Evolutionary conservation across 2,113 vertebrate genomes (phyloP), one percentile per base, ranked within the genome.

Genomic region (Acanthochromis polyacanthus): DNA sequence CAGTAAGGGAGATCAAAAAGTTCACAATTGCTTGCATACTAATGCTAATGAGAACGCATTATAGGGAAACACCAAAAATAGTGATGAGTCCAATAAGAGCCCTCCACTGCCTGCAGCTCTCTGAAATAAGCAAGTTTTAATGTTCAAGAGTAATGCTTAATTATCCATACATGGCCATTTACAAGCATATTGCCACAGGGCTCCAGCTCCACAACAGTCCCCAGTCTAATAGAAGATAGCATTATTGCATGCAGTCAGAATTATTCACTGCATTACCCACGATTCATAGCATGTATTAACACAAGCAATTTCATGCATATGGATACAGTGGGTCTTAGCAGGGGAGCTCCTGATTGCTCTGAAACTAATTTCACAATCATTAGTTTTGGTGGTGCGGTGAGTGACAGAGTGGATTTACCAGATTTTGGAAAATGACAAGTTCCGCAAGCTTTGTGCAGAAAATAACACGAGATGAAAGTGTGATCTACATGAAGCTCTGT

Each of bases 301-400:
- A 61, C 94, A 97, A 95, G 97, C 97, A 99, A 98, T 99, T 99
- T 99, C 96, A 98, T 99, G 97, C 97, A 98, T 97, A 97, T 97
- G 97, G 96, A 96, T 97, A 97, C 96, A 97, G 96, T 96, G 96
- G 95, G 95, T 97, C 96, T 96, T 96, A 96, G 96, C 95, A 95
- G 96, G 90, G 92, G 93, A 96, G 95, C 95, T 95, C 95, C 96
- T 97, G 96, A 97, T 97, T 97, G 96, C 96, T 95, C 95, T 96
- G 95, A 98, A 97, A 97, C 96, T 98, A 97, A 99, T 99, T 98
- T 99, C 97, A 98, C 97, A 97, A 98, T 98, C 97, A 98, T 99
- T 99, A 99, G 96, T 97, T 98, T 93, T 93, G 96, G 88, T 73
- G 88, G 83, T 82, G 84, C 59, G 60, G 87, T 91, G 84, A 91